Evolutionary conservation across 2,113 vertebrate species (phyloP).

Genomic region (Antennarius striatus): DNA sequence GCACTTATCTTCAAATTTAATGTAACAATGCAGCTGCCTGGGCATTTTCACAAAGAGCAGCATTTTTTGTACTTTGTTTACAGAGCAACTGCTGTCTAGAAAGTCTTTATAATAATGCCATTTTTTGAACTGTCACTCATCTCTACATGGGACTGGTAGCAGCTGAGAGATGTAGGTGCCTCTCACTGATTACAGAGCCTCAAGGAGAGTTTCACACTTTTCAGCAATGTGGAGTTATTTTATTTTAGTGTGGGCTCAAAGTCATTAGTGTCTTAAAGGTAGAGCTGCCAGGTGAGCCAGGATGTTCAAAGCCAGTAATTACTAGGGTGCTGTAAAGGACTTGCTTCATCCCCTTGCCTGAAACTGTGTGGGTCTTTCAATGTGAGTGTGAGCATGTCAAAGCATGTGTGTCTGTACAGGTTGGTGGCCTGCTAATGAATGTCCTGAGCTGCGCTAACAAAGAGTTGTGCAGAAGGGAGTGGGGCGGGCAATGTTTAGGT

Average conservation of each 20-base stretch:
- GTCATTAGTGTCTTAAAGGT: slow-evolving; percentile 68
- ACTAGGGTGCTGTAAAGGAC: slow-evolving; percentile 53
- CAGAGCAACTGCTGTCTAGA: slow-evolving; percentile 28
- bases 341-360: slow-evolving; percentile 43
- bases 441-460: slow-evolving; percentile 43
- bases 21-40: slow-evolving; percentile 17
- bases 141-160: slow-evolving; percentile 45
- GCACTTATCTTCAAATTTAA: slow-evolving; percentile 30
- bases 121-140: slow-evolving; percentile 67
- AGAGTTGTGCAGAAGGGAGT: slow-evolving; percentile 9
- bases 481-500: slow-evolving; percentile 15
- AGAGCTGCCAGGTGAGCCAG: slow-evolving; percentile 62
- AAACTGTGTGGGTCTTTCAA: neutral
- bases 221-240: slow-evolving; percentile 56
- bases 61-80: slow-evolving; percentile 64
- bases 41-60: slow-evolving; percentile 28
- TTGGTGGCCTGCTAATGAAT: slow-evolving; percentile 59
- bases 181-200: slow-evolving; percentile 38
- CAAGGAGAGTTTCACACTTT: slow-evolving; percentile 47
- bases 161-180: slow-evolving; percentile 41
- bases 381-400: neutral
- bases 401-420: slow-evolving; percentile 11
- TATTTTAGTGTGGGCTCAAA: slow-evolving; percentile 42
- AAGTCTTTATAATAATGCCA: slow-evolving; percentile 63
- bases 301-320: slow-evolving; percentile 70